These are phyloP conservation scores for Leptinotarsa peninsularis DNA, from an alignment of 2,888 invertebrate species.

Conservation along the genomic window DNA sequence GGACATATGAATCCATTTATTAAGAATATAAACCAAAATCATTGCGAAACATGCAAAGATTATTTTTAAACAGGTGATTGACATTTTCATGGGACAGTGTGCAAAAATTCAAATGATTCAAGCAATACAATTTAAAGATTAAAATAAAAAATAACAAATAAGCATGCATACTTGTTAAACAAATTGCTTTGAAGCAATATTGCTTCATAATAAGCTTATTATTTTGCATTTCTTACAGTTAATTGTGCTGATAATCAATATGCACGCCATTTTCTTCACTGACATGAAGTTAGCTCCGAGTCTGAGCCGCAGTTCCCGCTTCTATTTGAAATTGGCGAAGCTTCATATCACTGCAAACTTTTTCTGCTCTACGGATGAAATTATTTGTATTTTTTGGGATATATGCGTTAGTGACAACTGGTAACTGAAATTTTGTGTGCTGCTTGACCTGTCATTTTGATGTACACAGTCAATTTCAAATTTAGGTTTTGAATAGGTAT, in stretches of 20 bases:
- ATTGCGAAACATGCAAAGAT: constrained; percentile 43
- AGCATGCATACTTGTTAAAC: constrained; percentile 53
- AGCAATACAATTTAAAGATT: constrained; percentile 32
- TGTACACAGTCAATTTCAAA: constrained; percentile 11
- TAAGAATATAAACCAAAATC: constrained; percentile 19
- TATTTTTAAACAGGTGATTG: constrained; percentile 39
- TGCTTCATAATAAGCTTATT: constrained; percentile 52
- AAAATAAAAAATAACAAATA: constrained; percentile 39
- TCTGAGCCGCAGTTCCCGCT: constrained; percentile 39
- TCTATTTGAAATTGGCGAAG: constrained; percentile 39
- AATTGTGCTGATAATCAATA: constrained; percentile 62
- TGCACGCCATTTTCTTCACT: constrained; percentile 63
- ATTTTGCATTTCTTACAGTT: constrained; percentile 63
- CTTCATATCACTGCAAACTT: constrained; percentile 1
- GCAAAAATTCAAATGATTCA: constrained; percentile 37
- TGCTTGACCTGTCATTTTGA: constrained; percentile 18
- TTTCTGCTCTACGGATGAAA: not conserved
- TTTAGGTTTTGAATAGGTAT: not conserved
- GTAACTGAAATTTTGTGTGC: constrained; percentile 19
- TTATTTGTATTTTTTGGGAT: constrained; percentile 4
- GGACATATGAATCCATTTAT: not conserved
- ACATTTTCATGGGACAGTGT: constrained; percentile 39
- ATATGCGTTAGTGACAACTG: not conserved
- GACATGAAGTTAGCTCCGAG: constrained; percentile 51
- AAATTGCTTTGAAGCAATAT: constrained; percentile 50